Conservation (phyloP, 1,140 invertebrate species). For the Arctopsyche grandis region DNA sequence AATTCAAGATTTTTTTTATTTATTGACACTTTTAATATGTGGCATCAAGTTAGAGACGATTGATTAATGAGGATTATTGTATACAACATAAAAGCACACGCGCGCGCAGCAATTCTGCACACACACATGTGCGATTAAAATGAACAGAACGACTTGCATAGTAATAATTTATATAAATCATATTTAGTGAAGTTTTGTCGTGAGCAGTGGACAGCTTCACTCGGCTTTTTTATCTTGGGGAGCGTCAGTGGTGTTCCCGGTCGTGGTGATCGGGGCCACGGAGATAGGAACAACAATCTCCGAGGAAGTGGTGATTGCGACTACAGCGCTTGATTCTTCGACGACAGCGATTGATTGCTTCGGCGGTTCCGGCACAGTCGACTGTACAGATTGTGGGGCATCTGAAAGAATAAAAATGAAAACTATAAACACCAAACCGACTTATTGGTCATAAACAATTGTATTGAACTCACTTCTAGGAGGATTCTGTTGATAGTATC, state of each 20-base stretch:
- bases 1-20: not conserved
- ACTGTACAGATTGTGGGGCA: slow-evolving; percentile 4
- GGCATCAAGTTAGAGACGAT: not conserved
- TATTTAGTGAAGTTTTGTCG: too few relatives aligned
- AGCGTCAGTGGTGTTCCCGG: slow-evolving; percentile 57
- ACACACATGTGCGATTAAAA: too few relatives aligned
- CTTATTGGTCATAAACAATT: not conserved
- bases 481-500: slow-evolving; percentile 49
- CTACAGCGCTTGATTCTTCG: slow-evolving; percentile 45
- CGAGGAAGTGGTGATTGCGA: slow-evolving; percentile 43
- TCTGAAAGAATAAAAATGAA: not conserved
- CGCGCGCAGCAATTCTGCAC: too few relatives aligned
- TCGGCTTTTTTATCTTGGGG: slow-evolving; percentile 36
- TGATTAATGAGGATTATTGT: too few relatives aligned
- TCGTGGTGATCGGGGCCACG: slow-evolving; percentile 55
- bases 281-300: slow-evolving; percentile 56
- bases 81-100: too few relatives aligned
- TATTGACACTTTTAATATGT: not conserved
- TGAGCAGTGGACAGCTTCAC: not conserved
- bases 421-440: not conserved
- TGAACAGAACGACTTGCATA: too few relatives aligned
- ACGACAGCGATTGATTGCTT: slow-evolving; percentile 48
- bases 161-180: too few relatives aligned
- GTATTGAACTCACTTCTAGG: slow-evolving; percentile 43
- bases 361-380: slow-evolving; percentile 2